A percentile compares a stretch with the other conserved stretches of the same genome.
These are phyloP conservation scores for Platycercus adscitus DNA, from an alignment of 2,113 vertebrate species.

Conservation along the genomic window DNA sequence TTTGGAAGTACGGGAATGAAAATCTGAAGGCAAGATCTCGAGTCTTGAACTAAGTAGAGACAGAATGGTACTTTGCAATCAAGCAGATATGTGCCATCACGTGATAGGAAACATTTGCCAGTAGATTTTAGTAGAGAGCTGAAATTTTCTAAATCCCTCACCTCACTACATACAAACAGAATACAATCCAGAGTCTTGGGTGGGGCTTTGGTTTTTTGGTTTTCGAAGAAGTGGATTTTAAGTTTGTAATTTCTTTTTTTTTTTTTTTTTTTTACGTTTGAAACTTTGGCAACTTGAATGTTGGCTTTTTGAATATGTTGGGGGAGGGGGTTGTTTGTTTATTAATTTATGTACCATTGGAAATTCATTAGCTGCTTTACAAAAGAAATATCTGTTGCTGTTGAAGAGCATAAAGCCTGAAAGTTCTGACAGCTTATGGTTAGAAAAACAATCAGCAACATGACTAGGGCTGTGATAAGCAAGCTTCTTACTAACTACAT, in stretches of 20 bases:
- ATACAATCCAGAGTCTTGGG: not conserved
- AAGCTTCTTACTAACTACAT: not conserved
- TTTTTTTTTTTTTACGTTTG: not conserved
- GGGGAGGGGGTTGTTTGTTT: not conserved
- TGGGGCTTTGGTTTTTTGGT: rapidly evolving
- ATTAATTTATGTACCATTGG: not conserved
- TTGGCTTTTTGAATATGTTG: not conserved
- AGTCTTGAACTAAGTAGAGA: not conserved
- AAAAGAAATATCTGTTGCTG: not conserved
- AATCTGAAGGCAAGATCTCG: not conserved
- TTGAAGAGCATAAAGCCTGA: not conserved
- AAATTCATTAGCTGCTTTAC: not conserved
- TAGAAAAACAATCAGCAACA: not conserved
- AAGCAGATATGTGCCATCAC: no score
- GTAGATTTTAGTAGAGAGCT: not conserved
- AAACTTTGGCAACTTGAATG: not conserved
- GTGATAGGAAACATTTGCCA: not conserved
- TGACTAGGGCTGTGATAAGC: not conserved
- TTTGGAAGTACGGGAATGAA: no score
- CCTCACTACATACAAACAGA: not conserved
- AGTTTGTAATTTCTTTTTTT: not conserved
- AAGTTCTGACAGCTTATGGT: not conserved
- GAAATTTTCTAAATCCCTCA: not conserved
- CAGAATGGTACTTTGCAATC: not conserved
- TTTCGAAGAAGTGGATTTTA: not conserved